These are phyloP conservation scores for Aplysina aerophoba DNA, from an alignment of 37 sponge, comb jelly and placozoan genomes.

Conservation along the genomic window DNA sequence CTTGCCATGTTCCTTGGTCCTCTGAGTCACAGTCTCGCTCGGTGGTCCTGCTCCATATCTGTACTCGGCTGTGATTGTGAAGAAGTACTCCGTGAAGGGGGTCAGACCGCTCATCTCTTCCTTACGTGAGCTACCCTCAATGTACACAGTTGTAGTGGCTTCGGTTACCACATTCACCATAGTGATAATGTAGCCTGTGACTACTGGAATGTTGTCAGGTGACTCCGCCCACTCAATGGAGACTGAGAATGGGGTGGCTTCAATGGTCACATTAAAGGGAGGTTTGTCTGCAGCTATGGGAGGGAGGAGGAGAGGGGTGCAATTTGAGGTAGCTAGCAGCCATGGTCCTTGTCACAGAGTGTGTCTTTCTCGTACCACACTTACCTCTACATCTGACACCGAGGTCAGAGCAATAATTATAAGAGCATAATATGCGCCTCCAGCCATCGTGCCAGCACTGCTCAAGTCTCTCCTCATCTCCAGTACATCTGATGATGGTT, in stretches of 20 bases:
- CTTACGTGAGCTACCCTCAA: background rate
- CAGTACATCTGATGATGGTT: too few species aligned
- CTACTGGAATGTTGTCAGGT: slow-evolving; percentile 65
- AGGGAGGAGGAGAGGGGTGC: too few species aligned
- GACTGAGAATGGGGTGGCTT: slow-evolving; percentile 38
- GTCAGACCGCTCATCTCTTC: background rate
- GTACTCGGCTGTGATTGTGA: slow-evolving; percentile 43
- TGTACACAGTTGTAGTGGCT: background rate
- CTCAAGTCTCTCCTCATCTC: too few species aligned
- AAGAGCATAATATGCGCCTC: too few species aligned
- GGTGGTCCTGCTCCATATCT: slow-evolving; percentile 41
- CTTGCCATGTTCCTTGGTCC: slow-evolving; percentile 26
- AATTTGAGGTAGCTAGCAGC: too few species aligned
- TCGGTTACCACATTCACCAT: background rate
- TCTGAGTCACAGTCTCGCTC: slow-evolving; percentile 33
- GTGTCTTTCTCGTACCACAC: too few species aligned
- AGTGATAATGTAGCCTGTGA: slow-evolving; percentile 33
- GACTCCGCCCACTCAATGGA: slow-evolving; percentile 56
- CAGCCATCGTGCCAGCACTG: too few species aligned
- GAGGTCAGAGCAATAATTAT: too few species aligned
- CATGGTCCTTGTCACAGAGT: too few species aligned
- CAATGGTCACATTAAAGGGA: slow-evolving; percentile 30
- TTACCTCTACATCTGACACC: too few species aligned
- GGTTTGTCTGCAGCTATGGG: slow-evolving; percentile 33
- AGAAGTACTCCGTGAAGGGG: slow-evolving; percentile 42